phyloP scores from a whole-genome alignment of 2,797 vertebrate genomes.

The Mus spretus region DNA sequence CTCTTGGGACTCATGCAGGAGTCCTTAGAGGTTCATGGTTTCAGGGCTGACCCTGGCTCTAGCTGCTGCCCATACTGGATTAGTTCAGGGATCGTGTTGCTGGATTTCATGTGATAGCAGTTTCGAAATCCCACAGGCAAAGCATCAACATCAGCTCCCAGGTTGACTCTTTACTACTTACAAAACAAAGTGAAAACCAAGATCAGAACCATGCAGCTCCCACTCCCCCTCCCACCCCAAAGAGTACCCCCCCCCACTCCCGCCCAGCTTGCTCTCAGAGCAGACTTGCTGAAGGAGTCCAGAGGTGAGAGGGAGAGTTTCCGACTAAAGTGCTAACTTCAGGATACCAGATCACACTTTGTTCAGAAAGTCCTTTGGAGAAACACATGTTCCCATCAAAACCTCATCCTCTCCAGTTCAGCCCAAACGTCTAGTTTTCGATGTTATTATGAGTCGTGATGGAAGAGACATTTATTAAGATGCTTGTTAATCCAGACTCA shows the following conservation, averaged over 20 bases:
- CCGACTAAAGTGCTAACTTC: neutral
- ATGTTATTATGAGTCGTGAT: neutral
- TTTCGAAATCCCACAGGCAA: conserved; percentile 21
- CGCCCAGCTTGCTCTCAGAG: neutral
- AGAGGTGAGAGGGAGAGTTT: neutral
- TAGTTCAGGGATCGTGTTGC: conserved; percentile 23
- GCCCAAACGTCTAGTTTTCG: neutral
- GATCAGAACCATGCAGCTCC: neutral
- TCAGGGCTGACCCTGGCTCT: neutral
- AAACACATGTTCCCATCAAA: neutral
- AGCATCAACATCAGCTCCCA: neutral
- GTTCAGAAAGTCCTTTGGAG: conserved; percentile 15
- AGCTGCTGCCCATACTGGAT: neutral
- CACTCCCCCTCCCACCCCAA: neutral
- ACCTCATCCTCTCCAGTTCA: neutral
- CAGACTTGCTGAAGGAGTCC: neutral
- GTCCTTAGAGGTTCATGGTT: neutral
- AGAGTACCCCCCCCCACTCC: too few relatives aligned
- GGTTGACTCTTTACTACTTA: conserved; percentile 12
- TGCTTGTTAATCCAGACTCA: conserved; percentile 29
- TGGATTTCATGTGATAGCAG: neutral
- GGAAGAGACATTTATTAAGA: neutral
- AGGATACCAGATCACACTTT: neutral
- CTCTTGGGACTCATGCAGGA: neutral
- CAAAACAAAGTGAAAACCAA: conserved; percentile 35